phyloP scores from a whole-genome alignment of 2,888 invertebrate species.

The Amiota minor region DNA sequence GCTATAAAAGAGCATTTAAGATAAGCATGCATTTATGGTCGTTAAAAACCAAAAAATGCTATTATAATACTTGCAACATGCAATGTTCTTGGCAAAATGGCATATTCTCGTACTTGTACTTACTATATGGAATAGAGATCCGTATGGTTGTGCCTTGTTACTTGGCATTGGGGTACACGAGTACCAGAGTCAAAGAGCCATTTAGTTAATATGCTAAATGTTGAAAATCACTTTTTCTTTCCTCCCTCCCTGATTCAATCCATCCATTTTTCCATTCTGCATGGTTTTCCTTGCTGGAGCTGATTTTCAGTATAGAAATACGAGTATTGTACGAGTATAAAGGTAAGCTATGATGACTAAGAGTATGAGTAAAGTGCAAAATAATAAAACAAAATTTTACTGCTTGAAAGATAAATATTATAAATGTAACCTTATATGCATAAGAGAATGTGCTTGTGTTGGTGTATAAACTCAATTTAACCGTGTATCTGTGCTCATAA shows the following conservation, averaged over 20 bases:
- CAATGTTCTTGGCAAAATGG: constrained; percentile 52
- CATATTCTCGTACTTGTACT: constrained; percentile 23
- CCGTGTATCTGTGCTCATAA: too few species aligned
- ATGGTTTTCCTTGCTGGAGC: background rate
- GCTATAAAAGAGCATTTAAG: constrained; percentile 67
- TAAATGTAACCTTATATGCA: constrained; percentile 6
- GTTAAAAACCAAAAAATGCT: constrained; percentile 65
- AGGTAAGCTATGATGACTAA: too few species aligned
- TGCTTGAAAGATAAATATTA: constrained; percentile 9
- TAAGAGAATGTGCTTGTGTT: background rate
- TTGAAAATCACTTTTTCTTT: constrained; percentile 61
- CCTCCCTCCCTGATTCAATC: background rate
- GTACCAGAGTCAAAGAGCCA: constrained; percentile 59
- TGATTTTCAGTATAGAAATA: background rate
- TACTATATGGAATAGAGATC: constrained; percentile 33
- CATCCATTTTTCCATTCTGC: background rate
- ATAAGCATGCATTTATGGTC: constrained; percentile 67
- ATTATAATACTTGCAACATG: constrained; percentile 55
- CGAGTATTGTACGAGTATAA: background rate
- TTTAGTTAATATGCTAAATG: constrained; percentile 67
- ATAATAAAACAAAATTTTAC: constrained; percentile 27
- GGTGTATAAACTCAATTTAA: background rate
- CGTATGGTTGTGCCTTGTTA: background rate
- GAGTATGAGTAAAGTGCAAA: background rate
- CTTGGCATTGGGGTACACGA: background rate